Base-by-base conservation (phyloP, 1,140 invertebrate species). In the Bombus balteatus region DNA sequence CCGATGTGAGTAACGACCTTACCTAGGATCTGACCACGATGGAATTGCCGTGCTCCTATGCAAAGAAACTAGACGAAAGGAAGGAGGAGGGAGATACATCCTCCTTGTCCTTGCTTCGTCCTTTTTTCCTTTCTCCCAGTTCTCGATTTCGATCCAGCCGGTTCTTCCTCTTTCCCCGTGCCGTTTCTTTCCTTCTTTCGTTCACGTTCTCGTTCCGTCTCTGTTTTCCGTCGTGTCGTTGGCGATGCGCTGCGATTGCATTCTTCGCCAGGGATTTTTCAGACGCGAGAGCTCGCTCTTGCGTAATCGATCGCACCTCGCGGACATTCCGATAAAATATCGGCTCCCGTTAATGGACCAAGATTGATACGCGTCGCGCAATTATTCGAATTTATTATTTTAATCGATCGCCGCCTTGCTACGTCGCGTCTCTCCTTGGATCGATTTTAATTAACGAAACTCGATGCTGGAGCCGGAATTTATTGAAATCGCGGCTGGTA, bases 1-100 rank as follows among this genome's bases (percentile, higher is more conserved):
- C 77, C 80, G 85, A 89, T 84, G 88, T 85, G 77, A 86, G 82
- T 81, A 83, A 81, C 71, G 80, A 85, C 75, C 81, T 43, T 39
- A 57, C 59, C 34, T 43, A 25, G 73, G 34, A 47, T 53, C 47
- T 2, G 47, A 53, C 47, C 34, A 68, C 37, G 41, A 62, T 13
- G 10, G 39, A 59, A 28, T 89, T 70, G 34, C 47, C 57, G 71
- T 22, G 47, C 18, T 53, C 47, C 68, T n/a, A 1, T 41, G 25
- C 70, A 25, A 39, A 39, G 25, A 41, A 41, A 39, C 9, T n/a
- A 6, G 70, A 71, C 8, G 66, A 68, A 34, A 68, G 65, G 65
- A 39, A 28, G 25, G 9, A 41, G 37, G 25, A 28, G 25, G 25
- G 68, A 41, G 70, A n/a, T 4, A 10, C 10, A 8, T 25, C 12